Conservation (phyloP, 1,140 invertebrate genomes). For the Orchesella cincta region DNA sequence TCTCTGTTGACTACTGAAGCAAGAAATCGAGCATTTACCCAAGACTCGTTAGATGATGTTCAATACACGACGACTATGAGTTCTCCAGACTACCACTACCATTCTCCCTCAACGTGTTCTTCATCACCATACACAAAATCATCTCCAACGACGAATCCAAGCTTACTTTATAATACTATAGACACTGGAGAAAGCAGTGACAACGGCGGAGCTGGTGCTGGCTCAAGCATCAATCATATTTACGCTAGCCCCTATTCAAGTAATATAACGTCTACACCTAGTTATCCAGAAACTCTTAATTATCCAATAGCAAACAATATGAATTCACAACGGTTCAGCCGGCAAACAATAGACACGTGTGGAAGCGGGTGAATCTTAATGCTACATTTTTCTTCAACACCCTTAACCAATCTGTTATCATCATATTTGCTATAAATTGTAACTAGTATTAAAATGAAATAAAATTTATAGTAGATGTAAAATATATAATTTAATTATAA, state of each 20-base stretch:
- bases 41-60: neutral
- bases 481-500: too few species aligned
- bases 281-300: neutral
- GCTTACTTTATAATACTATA: neutral
- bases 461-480: too few species aligned
- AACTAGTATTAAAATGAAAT: too few species aligned
- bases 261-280: neutral
- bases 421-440: too few species aligned
- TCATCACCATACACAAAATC: neutral
- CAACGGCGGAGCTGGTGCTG: neutral
- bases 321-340: constrained; percentile 13
- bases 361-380: constrained; percentile 1
- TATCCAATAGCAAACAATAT: neutral
- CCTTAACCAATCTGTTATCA: neutral
- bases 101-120: neutral
- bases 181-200: neutral
- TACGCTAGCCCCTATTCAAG: neutral
- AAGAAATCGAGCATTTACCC: constrained; percentile 8
- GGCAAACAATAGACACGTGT: constrained; percentile 20
- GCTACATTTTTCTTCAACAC: neutral
- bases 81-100: neutral
- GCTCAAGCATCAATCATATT: neutral
- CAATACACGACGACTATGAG: neutral
- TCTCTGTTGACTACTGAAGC: neutral
- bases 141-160: neutral